Base-by-base conservation (phyloP, 1,140 invertebrate species). In the Danaus melanippus region DNA sequence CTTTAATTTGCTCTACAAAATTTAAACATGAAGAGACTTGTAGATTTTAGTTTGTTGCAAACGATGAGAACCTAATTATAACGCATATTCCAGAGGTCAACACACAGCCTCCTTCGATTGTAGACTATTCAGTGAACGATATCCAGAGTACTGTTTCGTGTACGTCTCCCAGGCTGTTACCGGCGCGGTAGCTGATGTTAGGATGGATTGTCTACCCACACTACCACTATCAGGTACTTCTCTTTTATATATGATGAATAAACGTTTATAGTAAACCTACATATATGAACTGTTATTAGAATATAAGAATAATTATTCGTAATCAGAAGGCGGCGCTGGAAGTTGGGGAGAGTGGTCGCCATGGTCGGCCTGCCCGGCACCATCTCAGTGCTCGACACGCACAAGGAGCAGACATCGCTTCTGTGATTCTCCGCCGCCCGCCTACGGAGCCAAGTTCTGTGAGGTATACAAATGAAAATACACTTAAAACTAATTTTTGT, bases 61-160 rank as follows among this genome's bases (percentile, higher is more conserved):
- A 32, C 5, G 4, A 32, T 32, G 21, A 32, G 21, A 32, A 32
- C 2, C 21, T 32, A 32, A 32, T 32, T 32, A 32, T 32, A 32
- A 32, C 7, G 21, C 0, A 32, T 61, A 17, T 64, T 58, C 71
- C 45, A 89, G 90, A 42, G 93, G 93, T 9, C 90, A 91, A 62
- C 93, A 95, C 76, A 92, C 90, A 12, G 82, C 94, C 1, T 90
- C 91, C 11, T 95, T 95, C 78, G 91, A 92, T 74, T 95, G 94
- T 69, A 92, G 94, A n/a, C 87, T 94, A 1, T 95, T 95, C 80
- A 92, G 90, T 12, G 93, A 95, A 76, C 89, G 91, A 43, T 96
- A 91, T 71, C 91, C 94, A 40, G 94, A 95, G 68, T 95, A 95
- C 66, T 96, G 94, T 80, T 95, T 96, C 80, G 91, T 93, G 49